Conservation (phyloP, 2,797 vertebrate genomes). For the Moxostoma hubbsi region DNA sequence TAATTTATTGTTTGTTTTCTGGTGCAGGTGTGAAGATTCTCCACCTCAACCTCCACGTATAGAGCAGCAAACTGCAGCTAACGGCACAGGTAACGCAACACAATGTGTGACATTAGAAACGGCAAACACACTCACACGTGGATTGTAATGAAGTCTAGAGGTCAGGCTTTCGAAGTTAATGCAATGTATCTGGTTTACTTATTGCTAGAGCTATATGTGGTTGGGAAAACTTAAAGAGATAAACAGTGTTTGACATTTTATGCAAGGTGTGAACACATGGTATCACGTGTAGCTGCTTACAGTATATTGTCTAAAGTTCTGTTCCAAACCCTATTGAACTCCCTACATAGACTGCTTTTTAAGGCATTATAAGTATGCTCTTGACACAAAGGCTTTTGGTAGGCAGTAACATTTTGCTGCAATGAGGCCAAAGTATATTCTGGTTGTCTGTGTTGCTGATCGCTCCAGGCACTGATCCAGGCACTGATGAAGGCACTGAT, state of each 20-base stretch:
- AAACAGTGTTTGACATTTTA: neutral
- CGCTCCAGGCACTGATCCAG: too few species aligned
- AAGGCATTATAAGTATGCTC: too few species aligned
- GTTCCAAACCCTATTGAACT: too few species aligned
- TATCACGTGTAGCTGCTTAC: neutral
- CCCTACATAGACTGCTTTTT: too few species aligned
- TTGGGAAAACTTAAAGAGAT: neutral
- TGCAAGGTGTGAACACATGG: too few species aligned
- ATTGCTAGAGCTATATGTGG: neutral
- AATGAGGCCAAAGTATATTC: too few species aligned
- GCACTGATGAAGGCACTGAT: too few species aligned
- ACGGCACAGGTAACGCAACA: slow-evolving; percentile 82
- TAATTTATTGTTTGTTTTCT: slow-evolving; percentile 8
- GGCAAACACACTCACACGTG: too few species aligned
- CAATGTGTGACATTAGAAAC: neutral
- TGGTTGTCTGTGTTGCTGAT: too few species aligned
- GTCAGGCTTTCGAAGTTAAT: neutral
- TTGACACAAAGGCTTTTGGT: too few species aligned
- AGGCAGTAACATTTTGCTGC: neutral
- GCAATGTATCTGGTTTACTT: neutral
- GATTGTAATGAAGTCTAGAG: neutral
- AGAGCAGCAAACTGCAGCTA: slow-evolving; percentile 81
- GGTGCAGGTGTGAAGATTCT: slow-evolving; percentile 84
- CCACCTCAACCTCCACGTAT: slow-evolving; percentile 82
- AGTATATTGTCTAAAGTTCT: neutral